Evolutionary conservation across 2,797 vertebrate genomes (phyloP), one percentile per base, ranked within the genome.

Genomic region (Enteromius mattozi): DNA sequence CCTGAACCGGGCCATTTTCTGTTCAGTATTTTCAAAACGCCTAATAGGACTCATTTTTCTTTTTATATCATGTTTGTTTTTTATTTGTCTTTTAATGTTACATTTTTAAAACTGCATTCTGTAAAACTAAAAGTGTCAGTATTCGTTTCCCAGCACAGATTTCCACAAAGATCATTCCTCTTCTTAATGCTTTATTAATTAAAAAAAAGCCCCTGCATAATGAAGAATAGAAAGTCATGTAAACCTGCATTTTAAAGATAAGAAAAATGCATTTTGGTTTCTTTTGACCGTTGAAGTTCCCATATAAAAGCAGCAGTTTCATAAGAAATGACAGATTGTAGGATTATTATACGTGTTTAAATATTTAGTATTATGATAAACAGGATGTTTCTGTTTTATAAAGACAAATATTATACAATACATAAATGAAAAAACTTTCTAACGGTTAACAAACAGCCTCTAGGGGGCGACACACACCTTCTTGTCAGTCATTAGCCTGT

Each of bases 381-480:
- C 54, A 12, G n/a, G 12, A 24, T 59, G 3, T 4, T 24, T 30
- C 13, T 63, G 27, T 17, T 24, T 30, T 33, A 8, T 4, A 30
- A 72, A 30, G 24, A 30, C 13, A 2, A 13, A 72, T 51, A 30
- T 72, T 33, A 19, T 74, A 21, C 45, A 49, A 33, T 61, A n/a
- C 6, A 33, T 33, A 13, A 17, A 24, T 69, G 19, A 1, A 77
- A 30, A 77, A 6, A 24, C 21, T 49, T 37, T 72, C 0, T 10
- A 17, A 21, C 24, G 54, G 10, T 42, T 40, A 37, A 66, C 6
- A 56, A 61, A 68, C 42, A 74, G 13, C 70, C 82, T 84, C 69
- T 56, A 86, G 79, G 45, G 74, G 86, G 86, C 86, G 81, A 84
- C 51, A 84, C 12, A 71, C 21, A 59, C 68, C 27, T 3, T 37